phyloP scores from a whole-genome alignment of 92 coral and sea anemone genomes.

The Zoanthus sociatus region DNA sequence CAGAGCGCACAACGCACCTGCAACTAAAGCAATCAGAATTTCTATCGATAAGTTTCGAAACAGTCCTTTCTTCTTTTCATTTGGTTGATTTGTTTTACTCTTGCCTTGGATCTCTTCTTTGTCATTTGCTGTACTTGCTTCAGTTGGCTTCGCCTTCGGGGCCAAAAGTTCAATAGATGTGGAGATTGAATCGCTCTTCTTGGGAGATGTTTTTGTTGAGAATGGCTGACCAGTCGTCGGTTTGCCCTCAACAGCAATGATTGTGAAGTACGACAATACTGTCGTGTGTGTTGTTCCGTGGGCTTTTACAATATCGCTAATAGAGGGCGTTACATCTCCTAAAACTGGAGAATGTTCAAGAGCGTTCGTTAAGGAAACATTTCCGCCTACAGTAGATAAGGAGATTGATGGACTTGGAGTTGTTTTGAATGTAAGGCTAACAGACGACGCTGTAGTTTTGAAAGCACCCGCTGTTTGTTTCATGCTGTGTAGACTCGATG shows the following conservation, averaged over 20 bases:
- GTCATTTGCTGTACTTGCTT: not conserved
- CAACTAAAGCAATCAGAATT: conserved; percentile 82
- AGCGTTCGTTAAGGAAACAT: not conserved
- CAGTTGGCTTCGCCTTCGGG: not conserved
- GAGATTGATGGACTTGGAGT: not conserved
- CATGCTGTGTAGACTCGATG: not conserved
- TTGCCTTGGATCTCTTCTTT: conserved; percentile 28
- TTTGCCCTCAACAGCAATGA: not conserved
- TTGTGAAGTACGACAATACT: not conserved
- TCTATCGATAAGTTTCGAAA: conserved; percentile 86
- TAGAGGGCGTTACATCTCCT: not conserved
- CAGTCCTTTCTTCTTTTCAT: conserved; percentile 56
- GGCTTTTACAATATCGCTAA: not conserved
- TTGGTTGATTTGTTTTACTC: conserved; percentile 25
- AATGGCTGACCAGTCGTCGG: not conserved
- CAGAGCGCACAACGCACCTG: conserved; percentile 84
- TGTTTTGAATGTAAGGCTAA: not conserved
- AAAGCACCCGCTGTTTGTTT: conserved; percentile 20
- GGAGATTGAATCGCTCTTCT: not conserved
- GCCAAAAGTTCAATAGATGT: not conserved
- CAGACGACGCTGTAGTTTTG: not conserved
- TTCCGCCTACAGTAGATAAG: not conserved
- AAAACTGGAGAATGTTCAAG: conserved; percentile 19
- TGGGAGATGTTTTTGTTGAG: not conserved
- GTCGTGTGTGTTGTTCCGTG: conserved; percentile 1